These are phyloP conservation scores for Drosophila buzzatii DNA, from an alignment of 2,888 invertebrate species.

Conservation along the genomic window DNA sequence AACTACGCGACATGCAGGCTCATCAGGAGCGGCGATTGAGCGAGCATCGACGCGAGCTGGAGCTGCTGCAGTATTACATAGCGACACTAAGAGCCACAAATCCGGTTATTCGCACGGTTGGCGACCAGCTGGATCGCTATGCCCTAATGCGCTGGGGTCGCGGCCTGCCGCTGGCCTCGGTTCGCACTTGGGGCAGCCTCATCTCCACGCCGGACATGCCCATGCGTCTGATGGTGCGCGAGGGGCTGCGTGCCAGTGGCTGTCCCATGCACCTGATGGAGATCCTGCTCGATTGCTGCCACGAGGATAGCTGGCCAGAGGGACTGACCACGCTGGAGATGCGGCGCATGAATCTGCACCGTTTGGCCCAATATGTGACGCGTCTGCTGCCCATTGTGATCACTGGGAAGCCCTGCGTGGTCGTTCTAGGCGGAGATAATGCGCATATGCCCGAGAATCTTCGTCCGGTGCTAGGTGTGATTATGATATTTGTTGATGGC, in stretches of 20 bases:
- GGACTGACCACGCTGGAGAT: slow-evolving; percentile 51
- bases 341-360: slow-evolving; percentile 54
- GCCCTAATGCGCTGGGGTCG: slow-evolving; percentile 62
- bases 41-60: slow-evolving; percentile 59
- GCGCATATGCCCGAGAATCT: slow-evolving; percentile 62
- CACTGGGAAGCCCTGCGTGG: slow-evolving; percentile 52
- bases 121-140: slow-evolving; percentile 62
- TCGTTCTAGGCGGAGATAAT: slow-evolving; percentile 54
- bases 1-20: slow-evolving; percentile 34
- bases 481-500: slow-evolving; percentile 62
- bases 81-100: slow-evolving; percentile 55
- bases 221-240: slow-evolving; percentile 54
- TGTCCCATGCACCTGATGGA: slow-evolving; percentile 61
- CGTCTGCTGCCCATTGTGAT: slow-evolving; percentile 41
- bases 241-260: slow-evolving; percentile 38
- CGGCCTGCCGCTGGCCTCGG: slow-evolving; percentile 35
- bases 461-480: slow-evolving; percentile 47
- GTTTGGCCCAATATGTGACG: slow-evolving; percentile 44
- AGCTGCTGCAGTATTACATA: slow-evolving; percentile 65
- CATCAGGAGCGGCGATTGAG: slow-evolving; percentile 43
- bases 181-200: slow-evolving; percentile 64
- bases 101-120: slow-evolving; percentile 60
- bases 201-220: slow-evolving; percentile 62
- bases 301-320: slow-evolving; percentile 63
- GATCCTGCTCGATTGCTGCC: slow-evolving; percentile 49